Evolutionary conservation across 2,888 invertebrate species (phyloP), one percentile per base, ranked within the genome.

Genomic region (Chrysopilus asiliformis): DNA sequence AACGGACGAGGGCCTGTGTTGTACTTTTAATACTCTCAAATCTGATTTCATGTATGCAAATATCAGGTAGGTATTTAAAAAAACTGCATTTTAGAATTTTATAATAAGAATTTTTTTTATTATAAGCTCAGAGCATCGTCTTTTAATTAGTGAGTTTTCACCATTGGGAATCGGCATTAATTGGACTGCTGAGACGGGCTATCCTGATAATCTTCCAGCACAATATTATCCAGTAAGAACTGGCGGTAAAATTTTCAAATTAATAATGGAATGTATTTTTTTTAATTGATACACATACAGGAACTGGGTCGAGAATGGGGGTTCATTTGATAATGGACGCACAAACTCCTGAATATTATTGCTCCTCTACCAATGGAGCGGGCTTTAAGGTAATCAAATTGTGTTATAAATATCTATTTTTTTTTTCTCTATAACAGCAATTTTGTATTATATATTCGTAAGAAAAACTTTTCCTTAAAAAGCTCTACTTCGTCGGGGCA

Each of bases 1-100:
- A 37, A 85, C 86, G 0, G 86, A 87, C 49, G 84, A 85, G 54
- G 86, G 86, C 0, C 67, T 84, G 2, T 87, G 86, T 53, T 86
- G 86, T 57, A 77, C 80, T 4, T 86, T 86, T 55, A 86, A 86
- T 54, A 73, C 76, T 12, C 70, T 86, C 3, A 78, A 82, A 43
- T 67, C 73, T 2, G 69, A 75, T 36, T 74, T 70, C 44, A 68
- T n/a, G n/a, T n/a, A n/a, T n/a, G n/a, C n/a, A n/a, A n/a, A n/a
- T n/a, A n/a, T n/a, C n/a, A n/a, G n/a, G n/a, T n/a, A n/a, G n/a
- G n/a, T n/a, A n/a, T n/a, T n/a, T n/a, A n/a, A n/a, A n/a, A n/a
- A n/a, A n/a, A n/a, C n/a, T n/a, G n/a, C n/a, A n/a, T n/a, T n/a
- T n/a, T n/a, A n/a, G n/a, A n/a, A n/a, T n/a, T n/a, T n/a, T n/a